phyloP scores from a whole-genome alignment of 2,113 vertebrate species.

The Macaca mulatta region DNA sequence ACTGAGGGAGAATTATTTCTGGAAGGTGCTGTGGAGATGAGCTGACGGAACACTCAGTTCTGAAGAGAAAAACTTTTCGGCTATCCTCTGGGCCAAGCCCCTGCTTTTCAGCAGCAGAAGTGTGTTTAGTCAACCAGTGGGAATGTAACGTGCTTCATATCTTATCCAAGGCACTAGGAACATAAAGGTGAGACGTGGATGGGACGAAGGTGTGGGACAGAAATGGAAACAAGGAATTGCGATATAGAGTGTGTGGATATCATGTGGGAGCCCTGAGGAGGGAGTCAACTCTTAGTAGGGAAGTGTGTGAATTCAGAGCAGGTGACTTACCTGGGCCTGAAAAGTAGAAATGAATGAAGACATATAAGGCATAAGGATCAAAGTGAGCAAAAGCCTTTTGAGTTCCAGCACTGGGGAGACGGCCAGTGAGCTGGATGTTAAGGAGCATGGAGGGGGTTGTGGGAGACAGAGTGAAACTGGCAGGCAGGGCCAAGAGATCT shows the following conservation, averaged over 20 bases:
- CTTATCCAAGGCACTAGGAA: too few relatives aligned
- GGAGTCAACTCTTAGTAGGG: not conserved
- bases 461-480: not conserved
- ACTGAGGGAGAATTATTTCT: not conserved
- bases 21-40: not conserved
- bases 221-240: not conserved
- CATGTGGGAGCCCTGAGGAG: not conserved
- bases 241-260: rapidly evolving
- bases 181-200: not conserved
- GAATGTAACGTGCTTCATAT: too few relatives aligned
- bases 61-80: not conserved
- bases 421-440: not conserved
- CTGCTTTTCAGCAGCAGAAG: not conserved
- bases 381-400: not conserved
- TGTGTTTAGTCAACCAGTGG: not conserved
- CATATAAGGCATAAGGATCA: rapidly evolving
- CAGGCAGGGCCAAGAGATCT: not conserved
- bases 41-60: not conserved
- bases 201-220: not conserved
- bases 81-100: too few relatives aligned
- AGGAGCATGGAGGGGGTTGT: not conserved
- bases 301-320: not conserved
- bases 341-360: not conserved
- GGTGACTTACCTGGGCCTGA: not conserved
- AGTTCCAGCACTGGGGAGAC: not conserved